phyloP scores from a whole-genome alignment of 2,797 vertebrate genomes.

The Mormyrops boulengeri region DNA sequence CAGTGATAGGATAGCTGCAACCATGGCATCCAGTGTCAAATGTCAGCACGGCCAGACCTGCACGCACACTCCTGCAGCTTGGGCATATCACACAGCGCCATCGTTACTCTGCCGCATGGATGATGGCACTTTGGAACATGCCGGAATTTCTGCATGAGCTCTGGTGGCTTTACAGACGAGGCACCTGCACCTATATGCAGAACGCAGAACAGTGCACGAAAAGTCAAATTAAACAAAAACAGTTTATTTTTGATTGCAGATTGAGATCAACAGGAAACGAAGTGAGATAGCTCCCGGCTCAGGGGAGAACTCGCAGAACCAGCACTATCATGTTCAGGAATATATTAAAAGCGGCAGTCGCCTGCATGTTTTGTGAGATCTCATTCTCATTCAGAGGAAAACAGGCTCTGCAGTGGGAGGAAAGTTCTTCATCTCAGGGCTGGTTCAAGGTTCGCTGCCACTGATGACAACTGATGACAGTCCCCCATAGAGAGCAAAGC shows the following conservation, averaged over 20 bases:
- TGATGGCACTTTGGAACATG: not conserved
- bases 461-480: slow-evolving; percentile 66
- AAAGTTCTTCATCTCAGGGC: slow-evolving; percentile 63
- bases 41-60: slow-evolving; percentile 13
- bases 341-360: slow-evolving; percentile 31
- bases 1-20: slow-evolving; percentile 30
- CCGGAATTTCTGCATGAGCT: not conserved
- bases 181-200: not conserved
- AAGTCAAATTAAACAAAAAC: slow-evolving; percentile 16
- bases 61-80: slow-evolving; percentile 23
- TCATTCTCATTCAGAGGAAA: slow-evolving; percentile 29
- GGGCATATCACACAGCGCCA: slow-evolving; percentile 23
- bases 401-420: slow-evolving; percentile 18
- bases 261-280: slow-evolving; percentile 32
- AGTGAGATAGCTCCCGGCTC: slow-evolving; percentile 44
- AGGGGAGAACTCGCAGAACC: slow-evolving; percentile 49
- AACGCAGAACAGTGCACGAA: slow-evolving; percentile 23
- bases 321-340: slow-evolving; percentile 49
- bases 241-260: slow-evolving; percentile 17
- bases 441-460: slow-evolving; percentile 63
- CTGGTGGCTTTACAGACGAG: slow-evolving; percentile 20
- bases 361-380: slow-evolving; percentile 27
- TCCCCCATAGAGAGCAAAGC: slow-evolving; percentile 43
- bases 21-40: not conserved
- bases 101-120: not conserved